Evolutionary conservation across 2,797 vertebrate species (phyloP).

Genomic region (Nasua narica): DNA sequence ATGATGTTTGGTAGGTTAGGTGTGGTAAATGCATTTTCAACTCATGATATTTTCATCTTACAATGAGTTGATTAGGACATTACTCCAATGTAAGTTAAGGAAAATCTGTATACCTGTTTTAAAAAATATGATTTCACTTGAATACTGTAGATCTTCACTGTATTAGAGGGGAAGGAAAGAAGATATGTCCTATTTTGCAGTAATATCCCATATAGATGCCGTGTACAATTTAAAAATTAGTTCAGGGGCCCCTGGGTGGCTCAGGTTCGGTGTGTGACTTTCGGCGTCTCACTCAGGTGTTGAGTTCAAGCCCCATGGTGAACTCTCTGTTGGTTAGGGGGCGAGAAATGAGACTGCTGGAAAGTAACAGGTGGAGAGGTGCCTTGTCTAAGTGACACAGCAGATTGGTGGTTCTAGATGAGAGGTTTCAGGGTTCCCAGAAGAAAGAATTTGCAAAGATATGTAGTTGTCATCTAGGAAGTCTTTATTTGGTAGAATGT

Average conservation of each 20-base stretch:
- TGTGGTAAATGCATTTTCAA: neutral
- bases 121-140: neutral
- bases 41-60: neutral
- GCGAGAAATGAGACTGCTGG: neutral
- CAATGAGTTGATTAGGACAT: neutral
- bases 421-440: neutral
- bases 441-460: neutral
- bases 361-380: neutral
- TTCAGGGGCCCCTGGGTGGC: neutral
- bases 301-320: neutral
- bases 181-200: neutral
- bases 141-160: neutral
- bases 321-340: neutral
- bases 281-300: neutral
- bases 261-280: neutral
- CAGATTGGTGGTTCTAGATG: neutral
- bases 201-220: neutral
- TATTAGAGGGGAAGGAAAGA: neutral
- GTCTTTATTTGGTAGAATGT: neutral
- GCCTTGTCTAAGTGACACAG: neutral
- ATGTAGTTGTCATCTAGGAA: neutral
- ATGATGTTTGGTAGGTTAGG: neutral
- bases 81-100: neutral
- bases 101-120: neutral
- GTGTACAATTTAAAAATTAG: neutral